Base-by-base conservation (phyloP, 2,888 invertebrate species). In the Hoplodrina ambigua region DNA sequence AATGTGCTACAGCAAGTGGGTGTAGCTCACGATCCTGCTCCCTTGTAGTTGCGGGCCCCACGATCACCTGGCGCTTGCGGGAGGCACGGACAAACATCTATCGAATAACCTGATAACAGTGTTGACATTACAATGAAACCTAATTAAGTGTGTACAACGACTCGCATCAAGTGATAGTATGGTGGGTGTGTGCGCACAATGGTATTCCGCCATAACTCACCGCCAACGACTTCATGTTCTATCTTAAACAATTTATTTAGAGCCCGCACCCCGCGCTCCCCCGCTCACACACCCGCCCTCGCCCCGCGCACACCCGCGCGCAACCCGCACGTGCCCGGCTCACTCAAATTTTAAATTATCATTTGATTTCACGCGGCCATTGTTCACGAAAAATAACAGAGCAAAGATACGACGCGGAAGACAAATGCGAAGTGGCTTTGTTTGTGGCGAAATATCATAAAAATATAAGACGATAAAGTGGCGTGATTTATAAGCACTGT, bases 361-460 rank as follows among this genome's bases (percentile, higher is more conserved):
- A 92, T 92, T 92, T 92, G 91, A 92, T 91, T 91, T 87, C 85
- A 83, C 83, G 76, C 84, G 81, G 86, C 86, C 87, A 89, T 91
- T 91, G 91, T 92, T 89, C 86, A 87, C 83, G 86, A 88, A 89
- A 90, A 90, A 90, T 91, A 91, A 88, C 87, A 85, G 83, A 75
- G 83, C 85, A 82, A 82, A 91, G 91, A 92, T 91, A 91, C 87
- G 86, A 75, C 75, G 73, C 78, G 82, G 83, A 87, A 91, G 92
- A 93, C 90, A 92, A 93, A 92, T 92, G 92, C 89, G 89, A 77
- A 87, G 85, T 87, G 89, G 88, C 92, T 89, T 93, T 92, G 92
- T 93, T 91, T 91, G 91, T 87, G 89, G 90, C 87, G 88, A 90
- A 90, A 90, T 89, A 90, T 92, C 89, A 91, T 91, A 91, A 91